phyloP scores from a whole-genome alignment of 1,140 invertebrate genomes.

The Hypsibius dujardini region DNA sequence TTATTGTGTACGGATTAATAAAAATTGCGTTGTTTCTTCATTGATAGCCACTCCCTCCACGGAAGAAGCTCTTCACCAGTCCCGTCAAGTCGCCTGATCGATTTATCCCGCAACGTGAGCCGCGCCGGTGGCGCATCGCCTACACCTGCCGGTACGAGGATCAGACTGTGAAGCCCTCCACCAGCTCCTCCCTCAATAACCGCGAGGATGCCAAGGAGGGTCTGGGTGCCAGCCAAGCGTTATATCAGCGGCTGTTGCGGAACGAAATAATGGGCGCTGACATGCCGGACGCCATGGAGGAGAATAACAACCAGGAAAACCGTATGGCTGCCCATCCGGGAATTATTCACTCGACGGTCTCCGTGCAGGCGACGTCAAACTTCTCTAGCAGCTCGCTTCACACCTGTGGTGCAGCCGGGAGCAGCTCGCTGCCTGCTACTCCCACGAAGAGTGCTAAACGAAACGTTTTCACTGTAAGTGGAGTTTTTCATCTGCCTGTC shows the following conservation, averaged over 20 bases:
- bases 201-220: slow-evolving; percentile 8
- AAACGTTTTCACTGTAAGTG: slow-evolving; percentile 15
- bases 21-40: background rate
- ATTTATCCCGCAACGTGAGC: slow-evolving; percentile 4
- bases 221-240: background rate
- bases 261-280: slow-evolving; percentile 16
- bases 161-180: background rate
- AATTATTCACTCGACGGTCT: background rate
- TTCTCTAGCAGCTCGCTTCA: background rate
- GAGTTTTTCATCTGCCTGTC: background rate
- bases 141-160: background rate
- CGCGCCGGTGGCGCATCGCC: slow-evolving; percentile 7
- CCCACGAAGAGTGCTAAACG: slow-evolving; percentile 3
- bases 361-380: background rate
- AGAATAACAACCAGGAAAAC: background rate
- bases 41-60: background rate
- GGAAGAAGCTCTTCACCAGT: slow-evolving; percentile 10
- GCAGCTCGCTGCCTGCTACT: background rate
- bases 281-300: slow-evolving; percentile 10
- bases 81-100: slow-evolving; percentile 12
- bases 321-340: background rate
- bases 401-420: background rate
- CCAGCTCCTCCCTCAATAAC: background rate
- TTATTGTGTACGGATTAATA: no score
- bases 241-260: slow-evolving; percentile 1